Percentiles rank a stretch among this genome's conserved stretches.
Evolutionary conservation across 2,888 invertebrate genomes (phyloP).

Genomic region (Ormyrus nitidulus): DNA sequence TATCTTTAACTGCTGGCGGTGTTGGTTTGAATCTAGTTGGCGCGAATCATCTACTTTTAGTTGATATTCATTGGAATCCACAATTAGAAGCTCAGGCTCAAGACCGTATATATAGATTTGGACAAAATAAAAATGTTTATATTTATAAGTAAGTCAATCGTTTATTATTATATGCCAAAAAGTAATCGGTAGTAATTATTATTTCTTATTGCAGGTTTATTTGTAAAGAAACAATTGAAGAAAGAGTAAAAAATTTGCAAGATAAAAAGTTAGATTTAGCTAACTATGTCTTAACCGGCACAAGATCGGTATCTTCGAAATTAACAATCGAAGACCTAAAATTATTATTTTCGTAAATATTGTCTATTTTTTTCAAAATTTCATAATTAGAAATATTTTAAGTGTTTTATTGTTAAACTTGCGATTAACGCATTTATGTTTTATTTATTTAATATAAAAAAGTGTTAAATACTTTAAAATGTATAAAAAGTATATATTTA

Average conservation of each 20-base stretch:
- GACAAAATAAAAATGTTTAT: conserved; percentile 87
- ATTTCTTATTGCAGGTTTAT: conserved; percentile 81
- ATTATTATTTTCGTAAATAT: conserved; percentile 78
- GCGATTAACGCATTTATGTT: too few relatives aligned
- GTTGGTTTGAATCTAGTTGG: conserved; percentile 96
- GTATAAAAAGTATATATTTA: too few relatives aligned
- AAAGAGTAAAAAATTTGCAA: conserved; percentile 88
- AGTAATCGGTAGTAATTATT: not conserved
- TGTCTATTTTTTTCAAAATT: conserved; percentile 13
- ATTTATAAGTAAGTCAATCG: conserved; percentile 85
- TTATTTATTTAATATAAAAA: too few relatives aligned
- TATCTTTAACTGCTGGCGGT: conserved; percentile 95
- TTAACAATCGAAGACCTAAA: conserved; percentile 88
- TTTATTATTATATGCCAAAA: conserved; percentile 7
- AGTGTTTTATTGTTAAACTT: conserved; percentile 10
- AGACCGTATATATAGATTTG: conserved; percentile 94
- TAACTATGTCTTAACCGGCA: conserved; percentile 85
- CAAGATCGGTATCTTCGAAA: conserved; percentile 81
- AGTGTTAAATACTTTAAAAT: too few relatives aligned
- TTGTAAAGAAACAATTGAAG: conserved; percentile 91
- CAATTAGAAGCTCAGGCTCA: conserved; percentile 96
- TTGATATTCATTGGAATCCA: conserved; percentile 98
- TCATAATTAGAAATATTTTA: conserved; percentile 10
- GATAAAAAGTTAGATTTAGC: conserved; percentile 87
- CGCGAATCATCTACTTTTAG: conserved; percentile 91